Base-by-base conservation (phyloP, 2,797 vertebrate species). In the Ptychobarbus kaznakovi region DNA sequence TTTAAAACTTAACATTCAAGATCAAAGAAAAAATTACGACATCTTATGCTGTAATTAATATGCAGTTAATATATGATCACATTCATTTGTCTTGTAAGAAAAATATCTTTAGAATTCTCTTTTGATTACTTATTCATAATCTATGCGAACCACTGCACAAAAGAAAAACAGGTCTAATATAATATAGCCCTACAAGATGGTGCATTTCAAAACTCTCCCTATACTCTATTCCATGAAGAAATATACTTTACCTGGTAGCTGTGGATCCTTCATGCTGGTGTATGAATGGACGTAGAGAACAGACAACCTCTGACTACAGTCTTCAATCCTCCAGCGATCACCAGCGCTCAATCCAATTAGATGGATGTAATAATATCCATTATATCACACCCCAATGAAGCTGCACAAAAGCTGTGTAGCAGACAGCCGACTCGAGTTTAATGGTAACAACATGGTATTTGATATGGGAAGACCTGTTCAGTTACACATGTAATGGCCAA, bases 191-290 rank as follows among this genome's bases (percentile, higher is more conserved):
- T 58, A 77, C 12, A 40, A 44, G 15, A 42, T 78, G 25, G 1
- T 56, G 20, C 6, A 53, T 66, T 63, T 63, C n/a, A 38, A 18
- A 68, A 22, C 18, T 51, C 18, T 51, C 61, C 16, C 32, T 68
- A 38, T 51, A 58, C 56, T 44, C 56, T 32, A 11, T 18, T 44
- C 11, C 18, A 25, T 56, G 22, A 74, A 86, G 10, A 46, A n/a
- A 77, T 40, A 25, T 38, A 3, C 35, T 68, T 92, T 92, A 96
- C 95, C 94, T 94, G 92, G 75, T 58, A 93, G 70, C 65, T 93
- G 93, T 0, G 91, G 93, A 56, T 95, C 94, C 89, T 94, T 95
- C 94, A 95, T 95, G 66, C 73, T 89, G 56, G 80, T 89, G 86
- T 77, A 58, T 81, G 81, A 9, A 85, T 80, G 78, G 88, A 53